Evolutionary conservation across 2,113 vertebrate species (phyloP).

Genomic region (Cygnus buccinator): DNA sequence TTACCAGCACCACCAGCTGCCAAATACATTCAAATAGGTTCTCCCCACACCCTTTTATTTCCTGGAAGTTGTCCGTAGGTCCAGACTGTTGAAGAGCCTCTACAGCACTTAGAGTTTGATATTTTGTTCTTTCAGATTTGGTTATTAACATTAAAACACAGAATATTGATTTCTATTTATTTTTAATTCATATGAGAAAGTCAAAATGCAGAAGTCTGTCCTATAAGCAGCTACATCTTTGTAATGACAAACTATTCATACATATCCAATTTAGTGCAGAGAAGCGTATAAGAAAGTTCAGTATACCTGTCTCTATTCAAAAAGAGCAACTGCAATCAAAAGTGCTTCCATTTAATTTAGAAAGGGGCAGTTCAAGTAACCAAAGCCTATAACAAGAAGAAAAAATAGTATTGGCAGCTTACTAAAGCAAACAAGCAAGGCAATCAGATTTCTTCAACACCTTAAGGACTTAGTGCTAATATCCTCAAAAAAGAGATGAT

Average conservation of each 20-base stretch:
- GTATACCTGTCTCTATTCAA: neutral
- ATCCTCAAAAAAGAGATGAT: neutral
- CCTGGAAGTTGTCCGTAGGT: neutral
- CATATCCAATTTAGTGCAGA: neutral
- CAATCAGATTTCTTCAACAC: neutral
- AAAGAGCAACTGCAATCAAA: neutral
- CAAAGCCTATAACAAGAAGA: neutral
- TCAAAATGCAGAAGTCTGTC: neutral
- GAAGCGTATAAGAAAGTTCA: neutral
- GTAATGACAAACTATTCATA: neutral
- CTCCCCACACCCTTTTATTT: neutral
- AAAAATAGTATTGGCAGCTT: neutral
- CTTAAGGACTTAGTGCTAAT: neutral
- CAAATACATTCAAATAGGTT: accelerated
- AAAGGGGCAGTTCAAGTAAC: neutral
- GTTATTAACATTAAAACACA: no score
- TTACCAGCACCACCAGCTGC: neutral
- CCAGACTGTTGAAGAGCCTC: neutral
- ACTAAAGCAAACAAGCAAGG: neutral
- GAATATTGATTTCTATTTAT: no score
- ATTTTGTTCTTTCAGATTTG: neutral
- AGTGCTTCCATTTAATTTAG: neutral
- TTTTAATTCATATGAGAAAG: neutral
- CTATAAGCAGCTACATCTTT: neutral
- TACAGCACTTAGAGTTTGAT: neutral